A percentile compares a stretch with the other conserved stretches of the same genome.
Evolutionary conservation across 1,140 invertebrate species (phyloP).

Genomic region (Tetramorium parvispinum): DNA sequence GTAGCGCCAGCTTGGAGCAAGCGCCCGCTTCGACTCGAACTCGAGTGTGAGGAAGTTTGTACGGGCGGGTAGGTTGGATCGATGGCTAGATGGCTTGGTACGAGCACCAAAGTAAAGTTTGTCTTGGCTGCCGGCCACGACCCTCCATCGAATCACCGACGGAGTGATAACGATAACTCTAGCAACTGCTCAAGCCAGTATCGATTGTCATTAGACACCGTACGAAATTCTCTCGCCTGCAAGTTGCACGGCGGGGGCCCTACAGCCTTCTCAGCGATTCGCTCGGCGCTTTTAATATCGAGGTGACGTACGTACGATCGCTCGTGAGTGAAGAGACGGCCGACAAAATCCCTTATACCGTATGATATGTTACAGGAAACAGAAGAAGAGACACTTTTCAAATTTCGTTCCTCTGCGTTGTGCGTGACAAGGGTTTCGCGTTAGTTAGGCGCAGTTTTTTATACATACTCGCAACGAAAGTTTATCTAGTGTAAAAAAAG

Average conservation of each 20-base stretch:
- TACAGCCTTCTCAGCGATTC: slow-evolving; percentile 13
- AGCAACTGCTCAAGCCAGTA: slow-evolving; percentile 68
- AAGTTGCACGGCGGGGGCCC: slow-evolving; percentile 34
- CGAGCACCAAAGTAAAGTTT: slow-evolving; percentile 71
- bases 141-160: slow-evolving; percentile 65
- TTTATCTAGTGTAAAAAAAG: slow-evolving; percentile 9
- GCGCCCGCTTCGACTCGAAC: slow-evolving; percentile 48
- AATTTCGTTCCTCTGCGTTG: slow-evolving; percentile 17
- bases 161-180: slow-evolving; percentile 72
- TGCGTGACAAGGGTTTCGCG: slow-evolving; percentile 33
- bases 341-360: slow-evolving; percentile 62
- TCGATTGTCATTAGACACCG: slow-evolving; percentile 74
- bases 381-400: slow-evolving; percentile 47
- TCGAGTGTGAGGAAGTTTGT: slow-evolving; percentile 69
- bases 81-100: slow-evolving; percentile 62
- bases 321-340: slow-evolving; percentile 14
- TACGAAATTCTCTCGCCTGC: slow-evolving; percentile 64
- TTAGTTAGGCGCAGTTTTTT: background rate
- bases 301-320: slow-evolving; percentile 21
- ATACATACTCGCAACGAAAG: background rate
- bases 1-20: slow-evolving; percentile 59
- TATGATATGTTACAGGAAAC: slow-evolving; percentile 74
- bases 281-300: slow-evolving; percentile 13
- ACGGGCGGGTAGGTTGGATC: slow-evolving; percentile 66
- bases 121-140: slow-evolving; percentile 69